Evolutionary conservation across 2,113 vertebrate genomes (phyloP).

Genomic region (Connochaetes taurinus): DNA sequence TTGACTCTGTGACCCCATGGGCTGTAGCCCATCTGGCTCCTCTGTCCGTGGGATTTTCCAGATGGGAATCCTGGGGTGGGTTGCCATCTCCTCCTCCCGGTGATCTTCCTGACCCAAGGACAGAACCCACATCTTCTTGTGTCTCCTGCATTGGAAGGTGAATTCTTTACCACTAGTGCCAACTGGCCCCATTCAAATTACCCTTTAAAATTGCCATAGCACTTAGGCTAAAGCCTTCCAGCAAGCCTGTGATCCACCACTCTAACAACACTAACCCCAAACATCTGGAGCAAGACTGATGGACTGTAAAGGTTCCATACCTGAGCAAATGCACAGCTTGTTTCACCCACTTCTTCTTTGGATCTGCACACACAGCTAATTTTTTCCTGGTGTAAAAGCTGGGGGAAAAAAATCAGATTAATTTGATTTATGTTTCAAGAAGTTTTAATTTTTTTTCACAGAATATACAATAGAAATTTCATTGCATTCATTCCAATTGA

Average conservation of each 20-base stretch:
- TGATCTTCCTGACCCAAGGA: not conserved
- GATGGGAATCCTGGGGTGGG: not conserved
- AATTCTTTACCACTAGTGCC: not conserved
- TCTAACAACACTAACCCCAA: accelerated
- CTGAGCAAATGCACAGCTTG: conserved; percentile 61
- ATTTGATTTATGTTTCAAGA: not conserved
- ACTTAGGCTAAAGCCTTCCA: not conserved
- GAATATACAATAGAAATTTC: not conserved
- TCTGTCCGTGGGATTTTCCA: not conserved
- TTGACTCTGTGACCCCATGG: not conserved
- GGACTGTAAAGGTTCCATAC: conserved; percentile 47
- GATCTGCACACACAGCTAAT: conserved; percentile 71
- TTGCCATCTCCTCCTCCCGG: not conserved
- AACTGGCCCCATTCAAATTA: not conserved
- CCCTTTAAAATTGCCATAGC: not conserved
- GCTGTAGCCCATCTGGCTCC: not conserved
- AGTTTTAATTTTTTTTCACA: not conserved
- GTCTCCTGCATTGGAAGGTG: not conserved
- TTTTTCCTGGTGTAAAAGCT: conserved; percentile 68
- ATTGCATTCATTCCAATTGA: not conserved
- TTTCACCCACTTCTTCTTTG: conserved; percentile 75
- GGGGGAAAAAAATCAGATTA: conserved; percentile 26
- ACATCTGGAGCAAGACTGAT: not conserved
- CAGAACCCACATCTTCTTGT: not conserved
- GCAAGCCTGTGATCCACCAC: accelerated